Evolutionary conservation across 1,140 invertebrate genomes (phyloP), one percentile per base, ranked within the genome.

Genomic region (Ceratoteleas bidentatus): DNA sequence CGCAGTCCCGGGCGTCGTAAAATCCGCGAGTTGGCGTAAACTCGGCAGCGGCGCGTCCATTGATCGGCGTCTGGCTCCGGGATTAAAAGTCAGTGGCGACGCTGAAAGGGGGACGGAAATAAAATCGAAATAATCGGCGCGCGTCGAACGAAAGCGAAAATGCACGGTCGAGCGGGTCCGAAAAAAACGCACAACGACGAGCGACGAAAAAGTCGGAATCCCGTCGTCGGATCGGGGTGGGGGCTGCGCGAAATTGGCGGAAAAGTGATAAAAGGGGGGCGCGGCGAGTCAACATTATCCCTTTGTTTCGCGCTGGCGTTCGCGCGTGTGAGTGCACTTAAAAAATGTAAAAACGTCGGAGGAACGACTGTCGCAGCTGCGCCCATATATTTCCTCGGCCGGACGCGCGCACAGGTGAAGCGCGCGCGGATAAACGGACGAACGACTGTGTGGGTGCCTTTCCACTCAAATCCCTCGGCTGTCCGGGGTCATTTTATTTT

Each of bases 401-500:
- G 52, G 52, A 81, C 73, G 36, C 60, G 77, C 64, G 16, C 72
- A 73, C 81, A 78, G 75, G 75, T 78, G 81, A 75, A 74, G 24
- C 24, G 24, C 24, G 24, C 24, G 24, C 24, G 24, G 24, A 24
- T 24, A 24, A 24, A 24, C 24, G 24, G 24, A 38, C 54, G 53
- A 34, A 24, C 24, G 24, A 83, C 57, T 66, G 34, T 47, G 49
- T 58, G 57, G 36, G 16, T 13, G 64, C 57, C 33, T 78, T 75
- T 75, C 70, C 75, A 65, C 64, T 81, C 75, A 85, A 88, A 87
- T 86, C 87, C 85, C 83, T 80, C 69, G 60, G 36, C 64, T 68
- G 79, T 84, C 80, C 85, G 79, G 81, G 85, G 74, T 82, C 86
- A 85, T 89, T 88, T 89, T 88, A 88, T 89, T 88, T 89, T 88